Conservation (phyloP, 2,888 invertebrate genomes). For the Exephanes ischioxanthus region DNA sequence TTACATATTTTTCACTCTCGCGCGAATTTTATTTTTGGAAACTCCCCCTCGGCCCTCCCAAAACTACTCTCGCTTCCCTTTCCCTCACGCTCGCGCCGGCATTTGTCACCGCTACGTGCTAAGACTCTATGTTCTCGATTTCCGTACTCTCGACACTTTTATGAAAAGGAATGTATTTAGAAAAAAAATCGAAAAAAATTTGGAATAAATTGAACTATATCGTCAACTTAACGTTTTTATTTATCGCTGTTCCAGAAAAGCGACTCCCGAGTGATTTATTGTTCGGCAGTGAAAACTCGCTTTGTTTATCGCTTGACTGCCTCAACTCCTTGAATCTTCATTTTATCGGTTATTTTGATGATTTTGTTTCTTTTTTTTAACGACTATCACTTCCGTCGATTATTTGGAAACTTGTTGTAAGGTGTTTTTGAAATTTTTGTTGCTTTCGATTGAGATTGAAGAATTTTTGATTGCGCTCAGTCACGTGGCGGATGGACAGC, state of each 20-base stretch:
- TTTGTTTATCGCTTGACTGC: not conserved
- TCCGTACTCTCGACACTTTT: constrained; percentile 46
- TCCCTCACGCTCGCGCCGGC: not conserved
- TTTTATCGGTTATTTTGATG: not conserved
- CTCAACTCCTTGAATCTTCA: not conserved
- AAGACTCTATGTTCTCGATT: constrained; percentile 30
- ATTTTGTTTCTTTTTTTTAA: not conserved
- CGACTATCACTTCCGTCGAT: not conserved
- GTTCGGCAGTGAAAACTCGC: constrained; percentile 20
- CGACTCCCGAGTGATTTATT: constrained; percentile 43
- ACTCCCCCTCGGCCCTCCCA: not conserved
- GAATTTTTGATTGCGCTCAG: constrained; percentile 20
- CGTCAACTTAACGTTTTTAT: constrained; percentile 38
- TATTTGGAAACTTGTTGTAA: not conserved
- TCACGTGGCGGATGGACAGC: constrained; percentile 67
- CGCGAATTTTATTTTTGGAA: constrained; percentile 43
- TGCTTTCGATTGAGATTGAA: not conserved
- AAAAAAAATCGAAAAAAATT: constrained; percentile 22
- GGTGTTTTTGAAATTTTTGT: not conserved
- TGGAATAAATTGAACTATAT: constrained; percentile 55
- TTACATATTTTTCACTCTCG: constrained; percentile 2
- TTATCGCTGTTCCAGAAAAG: constrained; percentile 7
- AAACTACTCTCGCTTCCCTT: constrained; percentile 8
- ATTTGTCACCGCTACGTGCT: constrained; percentile 46
- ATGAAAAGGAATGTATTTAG: constrained; percentile 36